Evolutionary conservation across 2,113 vertebrate species (phyloP).

Genomic region (Heterotilapia buettikoferi): DNA sequence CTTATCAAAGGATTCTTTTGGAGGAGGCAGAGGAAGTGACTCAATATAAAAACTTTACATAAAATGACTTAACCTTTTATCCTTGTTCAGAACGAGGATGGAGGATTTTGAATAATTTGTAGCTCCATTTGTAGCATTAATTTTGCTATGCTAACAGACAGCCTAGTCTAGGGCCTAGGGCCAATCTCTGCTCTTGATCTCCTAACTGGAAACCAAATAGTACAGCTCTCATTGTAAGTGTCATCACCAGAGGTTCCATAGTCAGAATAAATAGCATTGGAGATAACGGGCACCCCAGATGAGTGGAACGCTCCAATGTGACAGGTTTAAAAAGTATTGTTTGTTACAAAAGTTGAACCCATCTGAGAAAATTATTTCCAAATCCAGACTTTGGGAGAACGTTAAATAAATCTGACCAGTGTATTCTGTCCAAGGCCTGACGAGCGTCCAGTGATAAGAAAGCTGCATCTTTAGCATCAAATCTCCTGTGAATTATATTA

Average conservation of each 20-base stretch:
- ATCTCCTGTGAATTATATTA: not conserved
- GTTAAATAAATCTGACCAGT: too few relatives aligned
- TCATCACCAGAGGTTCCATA: accelerated
- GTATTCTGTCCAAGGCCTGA: too few relatives aligned
- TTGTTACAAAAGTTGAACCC: too few relatives aligned
- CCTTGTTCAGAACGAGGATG: not conserved
- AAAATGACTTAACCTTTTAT: not conserved
- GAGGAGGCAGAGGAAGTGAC: not conserved
- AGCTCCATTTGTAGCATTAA: not conserved
- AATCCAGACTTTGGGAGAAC: too few relatives aligned
- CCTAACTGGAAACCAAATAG: not conserved
- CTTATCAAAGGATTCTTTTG: not conserved
- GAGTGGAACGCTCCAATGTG: not conserved
- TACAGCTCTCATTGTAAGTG: accelerated
- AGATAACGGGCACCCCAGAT: not conserved
- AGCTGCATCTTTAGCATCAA: not conserved
- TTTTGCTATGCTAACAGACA: not conserved
- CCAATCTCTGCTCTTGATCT: not conserved
- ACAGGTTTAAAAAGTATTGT: not conserved
- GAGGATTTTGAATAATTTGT: not conserved
- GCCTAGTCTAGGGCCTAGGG: not conserved
- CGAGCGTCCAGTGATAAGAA: too few relatives aligned
- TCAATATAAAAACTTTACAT: not conserved
- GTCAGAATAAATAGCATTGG: accelerated
- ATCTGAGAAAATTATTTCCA: too few relatives aligned